Evolutionary conservation across 2,888 invertebrate species (phyloP).

Genomic region (Sesia apiformis): DNA sequence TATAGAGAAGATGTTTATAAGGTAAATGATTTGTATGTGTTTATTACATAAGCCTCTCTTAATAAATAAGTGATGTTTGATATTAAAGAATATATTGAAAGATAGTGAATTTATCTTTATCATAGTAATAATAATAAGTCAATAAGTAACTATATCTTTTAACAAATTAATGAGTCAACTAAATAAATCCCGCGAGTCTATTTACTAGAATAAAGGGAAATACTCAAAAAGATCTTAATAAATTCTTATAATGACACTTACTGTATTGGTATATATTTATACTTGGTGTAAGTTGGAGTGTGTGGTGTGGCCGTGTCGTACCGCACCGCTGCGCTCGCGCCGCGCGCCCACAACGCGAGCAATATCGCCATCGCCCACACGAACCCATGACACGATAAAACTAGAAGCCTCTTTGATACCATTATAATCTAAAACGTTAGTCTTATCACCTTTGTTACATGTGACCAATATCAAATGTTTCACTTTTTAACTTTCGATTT

Average conservation of each 20-base stretch:
- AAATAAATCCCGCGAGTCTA: too few relatives aligned
- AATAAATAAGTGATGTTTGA: too few relatives aligned
- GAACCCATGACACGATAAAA: conserved; percentile 43
- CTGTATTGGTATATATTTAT: conserved; percentile 59
- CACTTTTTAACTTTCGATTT: neutral
- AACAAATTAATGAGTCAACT: too few relatives aligned
- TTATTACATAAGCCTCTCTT: too few relatives aligned
- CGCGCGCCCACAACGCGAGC: conserved; percentile 50
- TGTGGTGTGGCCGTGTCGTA: conserved; percentile 63
- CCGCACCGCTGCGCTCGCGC: conserved; percentile 36
- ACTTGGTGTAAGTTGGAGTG: conserved; percentile 40
- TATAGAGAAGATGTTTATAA: too few relatives aligned
- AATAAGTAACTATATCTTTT: too few relatives aligned
- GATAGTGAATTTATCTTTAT: too few relatives aligned
- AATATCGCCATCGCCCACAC: conserved; percentile 39
- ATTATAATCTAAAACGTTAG: conserved; percentile 16
- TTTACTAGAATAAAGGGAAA: too few relatives aligned
- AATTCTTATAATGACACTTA: conserved; percentile 26
- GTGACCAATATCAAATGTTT: neutral
- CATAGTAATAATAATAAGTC: too few relatives aligned
- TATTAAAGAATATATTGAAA: too few relatives aligned
- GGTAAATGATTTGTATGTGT: too few relatives aligned
- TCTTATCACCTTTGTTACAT: neutral
- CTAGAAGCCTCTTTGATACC: conserved; percentile 35
- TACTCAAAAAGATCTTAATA: too few relatives aligned